Base-by-base conservation (phyloP, 1,140 invertebrate genomes). In the Diabrotica undecimpunctata region DNA sequence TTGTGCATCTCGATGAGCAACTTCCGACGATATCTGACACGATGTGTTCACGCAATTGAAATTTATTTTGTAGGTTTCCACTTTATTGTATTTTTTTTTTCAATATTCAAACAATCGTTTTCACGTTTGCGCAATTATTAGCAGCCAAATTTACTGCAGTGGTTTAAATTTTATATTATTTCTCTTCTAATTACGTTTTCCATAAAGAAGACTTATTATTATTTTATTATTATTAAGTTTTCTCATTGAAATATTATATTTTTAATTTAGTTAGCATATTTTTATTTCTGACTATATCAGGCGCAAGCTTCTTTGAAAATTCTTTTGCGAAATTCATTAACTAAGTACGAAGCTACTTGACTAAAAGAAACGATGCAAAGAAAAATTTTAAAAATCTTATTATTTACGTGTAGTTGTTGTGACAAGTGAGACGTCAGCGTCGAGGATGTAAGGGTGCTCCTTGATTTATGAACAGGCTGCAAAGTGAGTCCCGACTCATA, bases 391-490 rank as follows among this genome's bases (percentile, higher is more conserved):
- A 64, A 71, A 71, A 71, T 68, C 60, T 64, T 66, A 67, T 71
- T 71, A 71, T 71, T 71, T 71, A 69, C 63, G 70, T 71, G 66
- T 71, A 63, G 54, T 68, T 71, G 65, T 69, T 66, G 67, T 64
- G 67, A 69, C 70, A 65, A 69, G 67, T 71, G 65, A 66, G 65
- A 65, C 52, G 46, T 25, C 25, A 25, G 25, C 25, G 25, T 41
- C 46, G 10, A 14, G 61, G 39, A 8, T 6, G 6, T 65, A 53
- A 61, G 61, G 60, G 51, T 61, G 66, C 50, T 62, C 61, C 41
- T 46, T 70, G 72, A 74, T 74, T 74, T 74, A 74, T 74, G 69
- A 62, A 67, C 65, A 69, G 66, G 62, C 66, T 68, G 66, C 70
- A 70, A 72, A 68, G 67, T 66, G 70, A 74, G 69, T 72, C 70